These are phyloP conservation scores for Bujurquina vittata DNA, from an alignment of 2,113 vertebrate species.

Conservation along the genomic window DNA sequence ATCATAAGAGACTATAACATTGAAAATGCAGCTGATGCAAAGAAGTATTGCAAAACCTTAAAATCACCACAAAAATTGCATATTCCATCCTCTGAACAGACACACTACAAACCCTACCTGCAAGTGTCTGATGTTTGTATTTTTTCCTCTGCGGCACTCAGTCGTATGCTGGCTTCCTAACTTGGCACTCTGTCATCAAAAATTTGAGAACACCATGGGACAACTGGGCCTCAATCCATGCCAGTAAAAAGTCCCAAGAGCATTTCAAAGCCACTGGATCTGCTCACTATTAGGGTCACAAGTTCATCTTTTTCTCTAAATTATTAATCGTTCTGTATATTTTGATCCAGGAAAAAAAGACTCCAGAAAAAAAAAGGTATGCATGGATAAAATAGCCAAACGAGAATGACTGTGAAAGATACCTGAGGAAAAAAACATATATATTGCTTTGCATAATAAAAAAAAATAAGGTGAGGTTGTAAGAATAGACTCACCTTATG, in stretches of 20 bases:
- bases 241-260: background rate
- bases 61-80: background rate
- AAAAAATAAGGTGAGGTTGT: too few species aligned
- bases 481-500: background rate
- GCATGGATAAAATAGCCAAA: background rate
- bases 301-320: conserved; percentile 5
- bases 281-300: background rate
- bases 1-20: background rate
- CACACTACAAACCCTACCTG: background rate
- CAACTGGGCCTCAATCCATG: background rate
- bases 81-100: background rate
- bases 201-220: conserved; percentile 9
- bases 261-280: background rate
- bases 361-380: background rate
- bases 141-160: background rate
- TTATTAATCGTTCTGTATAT: background rate
- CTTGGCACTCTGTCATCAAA: conserved; percentile 12
- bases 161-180: background rate
- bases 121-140: background rate
- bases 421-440: background rate
- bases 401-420: background rate
- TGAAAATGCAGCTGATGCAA: background rate
- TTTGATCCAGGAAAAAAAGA: background rate
- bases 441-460: background rate
- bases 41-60: background rate